A percentile compares a stretch with the other conserved stretches of the same genome.
Evolutionary conservation across 2,113 vertebrate genomes (phyloP).

Genomic region (Malurus cyaneus): DNA sequence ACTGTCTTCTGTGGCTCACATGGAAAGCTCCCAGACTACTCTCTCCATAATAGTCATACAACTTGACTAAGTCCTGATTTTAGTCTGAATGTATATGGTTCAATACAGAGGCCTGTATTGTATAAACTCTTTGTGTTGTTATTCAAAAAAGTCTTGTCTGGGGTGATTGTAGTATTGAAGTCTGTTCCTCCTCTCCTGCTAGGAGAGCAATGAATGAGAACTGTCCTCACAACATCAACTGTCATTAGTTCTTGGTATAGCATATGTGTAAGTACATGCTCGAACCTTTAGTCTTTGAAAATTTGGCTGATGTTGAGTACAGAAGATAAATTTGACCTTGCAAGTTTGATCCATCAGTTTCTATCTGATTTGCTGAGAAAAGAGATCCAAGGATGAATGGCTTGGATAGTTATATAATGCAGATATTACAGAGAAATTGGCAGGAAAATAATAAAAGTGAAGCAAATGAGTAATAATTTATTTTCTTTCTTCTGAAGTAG

Average conservation of each 20-base stretch:
- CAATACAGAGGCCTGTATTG: background rate
- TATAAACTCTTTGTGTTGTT: background rate
- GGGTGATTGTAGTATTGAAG: background rate
- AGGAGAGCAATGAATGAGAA: background rate
- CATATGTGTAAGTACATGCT: background rate
- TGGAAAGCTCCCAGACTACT: background rate
- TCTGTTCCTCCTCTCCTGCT: background rate
- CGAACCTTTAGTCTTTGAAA: background rate
- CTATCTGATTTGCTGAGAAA: background rate
- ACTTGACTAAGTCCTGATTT: background rate
- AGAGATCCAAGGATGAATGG: background rate
- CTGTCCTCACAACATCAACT: background rate
- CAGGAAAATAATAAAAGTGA: conserved; percentile 2
- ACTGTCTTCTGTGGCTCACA: background rate
- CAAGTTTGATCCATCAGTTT: background rate
- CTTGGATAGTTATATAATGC: background rate
- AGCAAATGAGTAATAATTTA: background rate
- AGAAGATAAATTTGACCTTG: background rate
- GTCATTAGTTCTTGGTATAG: background rate
- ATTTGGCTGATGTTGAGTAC: background rate
- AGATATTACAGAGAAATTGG: background rate
- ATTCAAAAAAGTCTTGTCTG: background rate
- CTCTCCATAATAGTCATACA: background rate
- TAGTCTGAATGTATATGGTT: background rate
- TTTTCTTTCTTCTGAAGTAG: background rate